These are phyloP conservation scores for Centropristis striata DNA, from an alignment of 2,113 vertebrate genomes.

Conservation along the genomic window DNA sequence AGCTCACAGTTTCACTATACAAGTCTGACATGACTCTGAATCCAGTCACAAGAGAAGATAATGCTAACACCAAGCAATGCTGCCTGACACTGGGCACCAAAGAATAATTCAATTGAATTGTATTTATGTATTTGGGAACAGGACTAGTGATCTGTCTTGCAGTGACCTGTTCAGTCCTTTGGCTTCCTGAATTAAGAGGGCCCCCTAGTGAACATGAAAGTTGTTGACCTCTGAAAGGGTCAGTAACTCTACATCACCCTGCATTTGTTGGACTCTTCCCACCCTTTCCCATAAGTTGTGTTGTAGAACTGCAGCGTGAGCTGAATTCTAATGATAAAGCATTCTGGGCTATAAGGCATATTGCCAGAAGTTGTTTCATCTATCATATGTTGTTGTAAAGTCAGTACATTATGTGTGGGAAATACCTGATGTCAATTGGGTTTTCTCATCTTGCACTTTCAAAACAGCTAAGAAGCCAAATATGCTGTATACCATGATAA, in stretches of 20 bases:
- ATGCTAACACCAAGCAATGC: not conserved
- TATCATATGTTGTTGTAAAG: not conserved
- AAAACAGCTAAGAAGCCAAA: not conserved
- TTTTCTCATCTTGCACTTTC: not conserved
- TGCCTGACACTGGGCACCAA: not conserved
- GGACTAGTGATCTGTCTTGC: not conserved
- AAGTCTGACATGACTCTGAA: not conserved
- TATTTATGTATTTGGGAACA: not conserved
- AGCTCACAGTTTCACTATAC: not conserved
- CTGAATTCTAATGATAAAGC: not conserved
- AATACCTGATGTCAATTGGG: not conserved
- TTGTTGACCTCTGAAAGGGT: not conserved
- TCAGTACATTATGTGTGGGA: not conserved
- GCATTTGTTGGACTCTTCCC: not conserved
- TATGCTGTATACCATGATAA: not conserved
- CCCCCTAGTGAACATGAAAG: constrained; percentile 26
- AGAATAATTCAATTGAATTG: too few species aligned
- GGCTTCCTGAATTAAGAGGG: constrained; percentile 31
- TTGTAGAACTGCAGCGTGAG: not conserved
- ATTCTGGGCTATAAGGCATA: not conserved
- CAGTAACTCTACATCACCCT: not conserved
- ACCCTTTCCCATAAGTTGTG: not conserved
- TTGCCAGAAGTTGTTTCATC: not conserved
- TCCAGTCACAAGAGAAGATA: not conserved
- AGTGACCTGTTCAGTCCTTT: not conserved